These are phyloP conservation scores for Resseliella maxima DNA, from an alignment of 2,888 invertebrate genomes.

Conservation along the genomic window DNA sequence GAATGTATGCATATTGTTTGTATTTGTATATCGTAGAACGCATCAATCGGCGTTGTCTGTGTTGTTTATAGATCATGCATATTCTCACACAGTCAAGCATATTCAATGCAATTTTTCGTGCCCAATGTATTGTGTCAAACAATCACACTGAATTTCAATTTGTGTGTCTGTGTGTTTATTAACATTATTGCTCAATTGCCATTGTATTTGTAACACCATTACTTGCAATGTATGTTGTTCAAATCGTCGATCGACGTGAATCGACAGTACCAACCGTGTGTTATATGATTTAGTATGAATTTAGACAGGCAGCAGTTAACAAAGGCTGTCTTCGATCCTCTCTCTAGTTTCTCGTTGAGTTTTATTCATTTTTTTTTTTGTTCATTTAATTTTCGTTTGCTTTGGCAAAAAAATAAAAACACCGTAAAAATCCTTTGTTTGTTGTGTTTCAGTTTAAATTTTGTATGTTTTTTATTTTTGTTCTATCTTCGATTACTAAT, in stretches of 20 bases:
- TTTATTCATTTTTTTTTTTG: constrained; percentile 10
- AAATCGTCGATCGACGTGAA: background rate
- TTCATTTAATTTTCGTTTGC: background rate
- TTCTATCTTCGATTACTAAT: background rate
- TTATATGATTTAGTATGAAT: constrained; percentile 21
- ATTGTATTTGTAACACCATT: constrained; percentile 18
- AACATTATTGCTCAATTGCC: constrained; percentile 34
- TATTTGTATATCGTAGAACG: background rate
- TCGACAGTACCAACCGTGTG: background rate
- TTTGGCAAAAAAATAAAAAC: background rate
- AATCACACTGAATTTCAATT: too few species aligned
- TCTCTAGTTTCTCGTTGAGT: background rate
- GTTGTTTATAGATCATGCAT: background rate
- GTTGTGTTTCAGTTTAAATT: constrained; percentile 20
- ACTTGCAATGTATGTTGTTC: background rate
- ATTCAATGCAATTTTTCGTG: background rate
- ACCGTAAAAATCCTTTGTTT: constrained; percentile 12
- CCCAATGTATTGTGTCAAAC: too few species aligned
- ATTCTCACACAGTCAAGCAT: background rate
- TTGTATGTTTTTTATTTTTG: background rate
- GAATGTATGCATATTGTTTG: background rate
- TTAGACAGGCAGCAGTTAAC: constrained; percentile 36
- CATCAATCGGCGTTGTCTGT: background rate
- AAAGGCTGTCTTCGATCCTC: constrained; percentile 54
- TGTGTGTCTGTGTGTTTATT: background rate